phyloP scores from a whole-genome alignment of 2,113 vertebrate genomes.

The Podiceps cristatus region DNA sequence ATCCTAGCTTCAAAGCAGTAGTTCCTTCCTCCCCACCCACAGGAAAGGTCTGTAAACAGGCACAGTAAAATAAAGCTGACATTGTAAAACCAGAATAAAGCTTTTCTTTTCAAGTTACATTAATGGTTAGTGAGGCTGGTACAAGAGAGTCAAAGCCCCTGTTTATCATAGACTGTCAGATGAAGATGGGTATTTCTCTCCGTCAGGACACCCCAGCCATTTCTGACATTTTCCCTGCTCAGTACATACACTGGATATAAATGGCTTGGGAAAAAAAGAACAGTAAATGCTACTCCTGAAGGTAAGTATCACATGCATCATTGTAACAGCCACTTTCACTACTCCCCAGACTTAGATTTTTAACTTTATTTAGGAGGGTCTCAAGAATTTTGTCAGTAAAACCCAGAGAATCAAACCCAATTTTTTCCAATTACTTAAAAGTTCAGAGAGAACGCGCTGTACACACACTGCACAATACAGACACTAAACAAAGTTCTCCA shows the following conservation, averaged over 20 bases:
- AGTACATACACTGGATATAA: neutral
- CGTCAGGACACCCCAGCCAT: neutral
- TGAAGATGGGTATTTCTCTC: neutral
- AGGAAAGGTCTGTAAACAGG: neutral
- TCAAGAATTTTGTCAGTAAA: neutral
- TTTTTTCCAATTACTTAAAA: neutral
- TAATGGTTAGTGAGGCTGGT: accelerated
- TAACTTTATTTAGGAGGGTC: neutral
- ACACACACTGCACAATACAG: accelerated
- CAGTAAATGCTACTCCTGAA: neutral
- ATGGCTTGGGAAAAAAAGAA: too few relatives aligned
- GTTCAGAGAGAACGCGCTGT: neutral
- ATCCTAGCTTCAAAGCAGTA: neutral
- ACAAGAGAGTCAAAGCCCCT: neutral
- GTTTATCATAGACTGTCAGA: neutral
- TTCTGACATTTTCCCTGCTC: neutral
- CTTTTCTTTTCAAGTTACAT: neutral
- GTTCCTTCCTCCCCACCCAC: neutral
- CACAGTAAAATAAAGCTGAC: neutral
- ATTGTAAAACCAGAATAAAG: neutral
- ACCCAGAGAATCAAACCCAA: neutral
- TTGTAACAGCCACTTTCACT: neutral
- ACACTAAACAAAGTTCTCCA: neutral
- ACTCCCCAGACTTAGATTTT: neutral
- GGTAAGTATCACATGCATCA: neutral